Base-by-base conservation (phyloP, 2,113 vertebrate genomes). In the Lota lota region DNA sequence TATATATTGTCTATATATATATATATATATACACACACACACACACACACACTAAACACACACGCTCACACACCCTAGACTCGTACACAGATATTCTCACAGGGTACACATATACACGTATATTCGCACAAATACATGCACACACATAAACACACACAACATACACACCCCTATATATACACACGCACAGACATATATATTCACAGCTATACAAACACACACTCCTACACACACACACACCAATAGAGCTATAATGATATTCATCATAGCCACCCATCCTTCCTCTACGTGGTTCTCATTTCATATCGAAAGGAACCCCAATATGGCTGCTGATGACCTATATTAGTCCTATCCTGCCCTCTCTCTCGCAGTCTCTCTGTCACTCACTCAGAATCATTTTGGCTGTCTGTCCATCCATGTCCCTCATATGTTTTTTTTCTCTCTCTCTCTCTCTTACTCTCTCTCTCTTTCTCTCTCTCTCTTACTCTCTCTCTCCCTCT, bases 241-340 rank as follows among this genome's bases (percentile, higher is more conserved):
- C 70, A 67, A 65, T 77, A 77, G 79, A 81, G 74, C 77, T 77
- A 78, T 84, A 87, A 85, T 82, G 79, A 83, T 87, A 88, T 87
- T 88, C 79, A 86, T 86, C 84, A 80, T 62, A 69, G 71, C 78
- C 65, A 57, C 74, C 67, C 22, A 64, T 71, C 66, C 76, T 72
- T 74, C 79, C 65, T 61, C 71, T 78, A 81, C 76, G 75, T 79
- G 74, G 64, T 78, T 66, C 74, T 76, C 82, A 73, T 85, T 81
- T 80, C 76, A 78, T 83, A 78, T 86, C 75, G 68, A 73, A 73
- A 70, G 76, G 76, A 83, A 65, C 81, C 83, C 82, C 79, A 78
- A 78, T 77, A 80, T 85, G 80, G 82, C 79, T 70, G 66, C 74
- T 69, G 50, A 77, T 88, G 83, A 87, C 85, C 86, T 89, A 86